Evolutionary conservation across 2,113 vertebrate species (phyloP), one percentile per base, ranked within the genome.

Genomic region (Megaceryle torquata): DNA sequence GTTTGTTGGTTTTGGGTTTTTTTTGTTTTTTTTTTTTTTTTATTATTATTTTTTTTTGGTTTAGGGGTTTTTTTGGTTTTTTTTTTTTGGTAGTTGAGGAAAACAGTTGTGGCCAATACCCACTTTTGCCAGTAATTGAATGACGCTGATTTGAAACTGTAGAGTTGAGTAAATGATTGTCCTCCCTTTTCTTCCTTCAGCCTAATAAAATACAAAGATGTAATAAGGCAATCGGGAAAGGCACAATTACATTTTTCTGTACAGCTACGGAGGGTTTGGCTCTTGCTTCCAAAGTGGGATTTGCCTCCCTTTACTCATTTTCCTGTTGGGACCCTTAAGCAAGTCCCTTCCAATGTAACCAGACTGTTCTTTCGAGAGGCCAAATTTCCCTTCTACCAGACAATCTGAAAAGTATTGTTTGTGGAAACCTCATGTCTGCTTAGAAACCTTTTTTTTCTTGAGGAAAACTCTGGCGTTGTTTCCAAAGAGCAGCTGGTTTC

Each of bases 391-490:
- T 92, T 78, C 37, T 64, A 2, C 54, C 0, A 1, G 48, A 43
- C 44, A 59, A 63, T 48, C 18, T 7, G 76, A 64, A 68, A 16
- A 15, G 63, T n/a, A 41, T 26, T 43, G 67, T 46, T 71, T 37
- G 13, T 57, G 92, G 53, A 64, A 81, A 78, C 33, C 72, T 64
- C 71, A 64, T 1, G 2, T 70, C 61, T 57, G 29, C 69, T 29
- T 57, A 15, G 14, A n/a, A 69, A 37, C 2, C 20, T 14, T 31
- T 21, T 71, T 54, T 64, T 50, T 83, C 67, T 44, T 7, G 1
- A 0, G 39, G 64, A 54, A 22, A 67, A 4, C 35, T 11, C 15
- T 0, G 1, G 25, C 0, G 5, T 20, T 21, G 41, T 37, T 70
- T 72, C 72, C 76, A 72, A 24, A 28, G 86, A 63, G 13, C 19